These are phyloP conservation scores for Yponomeuta sedellus DNA, from an alignment of 2,888 invertebrate genomes.

Conservation along the genomic window DNA sequence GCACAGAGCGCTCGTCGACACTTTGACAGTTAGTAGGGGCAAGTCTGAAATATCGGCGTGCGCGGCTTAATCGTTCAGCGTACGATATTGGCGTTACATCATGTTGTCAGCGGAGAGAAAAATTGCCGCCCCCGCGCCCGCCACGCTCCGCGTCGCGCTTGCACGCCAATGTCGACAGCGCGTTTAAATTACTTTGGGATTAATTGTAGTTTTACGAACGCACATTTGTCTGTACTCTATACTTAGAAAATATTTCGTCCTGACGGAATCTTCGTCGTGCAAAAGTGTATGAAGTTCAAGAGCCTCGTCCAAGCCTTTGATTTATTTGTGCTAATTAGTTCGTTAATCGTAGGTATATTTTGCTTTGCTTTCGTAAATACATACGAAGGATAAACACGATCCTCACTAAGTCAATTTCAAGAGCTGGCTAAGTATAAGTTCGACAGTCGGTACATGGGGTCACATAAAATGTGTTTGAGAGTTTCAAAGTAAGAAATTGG, in stretches of 20 bases:
- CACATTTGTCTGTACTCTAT: conserved; percentile 53
- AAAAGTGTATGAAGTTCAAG: not conserved
- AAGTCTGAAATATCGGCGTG: conserved; percentile 74
- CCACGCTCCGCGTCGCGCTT: conserved; percentile 37
- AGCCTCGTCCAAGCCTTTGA: not conserved
- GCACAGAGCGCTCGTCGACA: conserved; percentile 41
- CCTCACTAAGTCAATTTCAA: not conserved
- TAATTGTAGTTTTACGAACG: conserved; percentile 68
- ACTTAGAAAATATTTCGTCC: conserved; percentile 16
- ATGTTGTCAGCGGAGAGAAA: conserved; percentile 76
- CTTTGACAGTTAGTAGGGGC: conserved; percentile 74
- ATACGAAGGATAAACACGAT: conserved; percentile 4
- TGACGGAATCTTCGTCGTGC: conserved; percentile 10
- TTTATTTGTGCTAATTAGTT: conserved; percentile 8
- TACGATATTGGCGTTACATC: conserved; percentile 76
- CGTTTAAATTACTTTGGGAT: conserved; percentile 68
- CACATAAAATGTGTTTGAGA: conserved; percentile 19
- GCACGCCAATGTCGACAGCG: conserved; percentile 56
- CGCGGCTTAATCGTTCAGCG: conserved; percentile 76
- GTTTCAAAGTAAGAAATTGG: conserved; percentile 35
- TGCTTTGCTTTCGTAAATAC: not conserved
- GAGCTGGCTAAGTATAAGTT: not conserved
- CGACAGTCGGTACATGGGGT: conserved; percentile 7
- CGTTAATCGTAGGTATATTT: conserved; percentile 5
- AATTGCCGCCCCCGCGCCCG: conserved; percentile 53